phyloP scores from a whole-genome alignment of 35 echinoderm and acorn worm genomes.

The Ophioderma brevispina region DNA sequence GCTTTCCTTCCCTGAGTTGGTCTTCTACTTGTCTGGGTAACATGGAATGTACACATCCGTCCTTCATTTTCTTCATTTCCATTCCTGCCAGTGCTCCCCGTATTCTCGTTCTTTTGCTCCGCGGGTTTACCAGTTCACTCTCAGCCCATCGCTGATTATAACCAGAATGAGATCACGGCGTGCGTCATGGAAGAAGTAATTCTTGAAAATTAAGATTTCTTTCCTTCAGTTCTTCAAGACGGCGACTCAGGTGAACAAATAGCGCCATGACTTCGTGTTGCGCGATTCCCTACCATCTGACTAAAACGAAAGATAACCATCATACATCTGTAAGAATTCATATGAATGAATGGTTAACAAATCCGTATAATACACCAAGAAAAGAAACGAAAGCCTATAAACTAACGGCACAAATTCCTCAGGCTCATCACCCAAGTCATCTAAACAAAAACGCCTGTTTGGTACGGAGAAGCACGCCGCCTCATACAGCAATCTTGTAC shows the following conservation, averaged over 20 bases:
- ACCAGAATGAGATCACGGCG: conserved; percentile 91
- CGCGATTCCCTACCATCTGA: conserved; percentile 99
- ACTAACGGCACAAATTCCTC: too few species aligned
- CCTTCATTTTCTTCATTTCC: conserved; percentile 90
- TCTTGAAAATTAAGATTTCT: conserved; percentile 86
- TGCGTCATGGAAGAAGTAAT: conserved; percentile 95
- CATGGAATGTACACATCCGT: conserved; percentile 96
- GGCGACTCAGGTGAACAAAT: conserved; percentile 92
- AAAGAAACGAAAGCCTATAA: too few species aligned
- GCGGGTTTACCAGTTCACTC: conserved; percentile 93
- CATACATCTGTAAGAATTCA: too few species aligned
- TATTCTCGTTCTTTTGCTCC: conserved; percentile 91
- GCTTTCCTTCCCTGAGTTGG: conserved; percentile 92
- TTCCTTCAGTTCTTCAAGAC: conserved; percentile 90
- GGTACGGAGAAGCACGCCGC: too few species aligned
- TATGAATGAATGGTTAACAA: too few species aligned
- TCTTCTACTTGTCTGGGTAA: conserved; percentile 93
- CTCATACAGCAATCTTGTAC: too few species aligned
- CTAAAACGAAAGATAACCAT: conserved; percentile 39
- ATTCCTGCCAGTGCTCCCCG: conserved; percentile 68
- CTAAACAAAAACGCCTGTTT: too few species aligned
- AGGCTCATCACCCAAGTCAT: too few species aligned
- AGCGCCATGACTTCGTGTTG: conserved; percentile 80
- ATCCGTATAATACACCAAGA: too few species aligned
- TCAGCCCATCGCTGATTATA: conserved; percentile 93